These are phyloP conservation scores for Stenurella melanura DNA, from an alignment of 2,888 invertebrate species.

Conservation along the genomic window DNA sequence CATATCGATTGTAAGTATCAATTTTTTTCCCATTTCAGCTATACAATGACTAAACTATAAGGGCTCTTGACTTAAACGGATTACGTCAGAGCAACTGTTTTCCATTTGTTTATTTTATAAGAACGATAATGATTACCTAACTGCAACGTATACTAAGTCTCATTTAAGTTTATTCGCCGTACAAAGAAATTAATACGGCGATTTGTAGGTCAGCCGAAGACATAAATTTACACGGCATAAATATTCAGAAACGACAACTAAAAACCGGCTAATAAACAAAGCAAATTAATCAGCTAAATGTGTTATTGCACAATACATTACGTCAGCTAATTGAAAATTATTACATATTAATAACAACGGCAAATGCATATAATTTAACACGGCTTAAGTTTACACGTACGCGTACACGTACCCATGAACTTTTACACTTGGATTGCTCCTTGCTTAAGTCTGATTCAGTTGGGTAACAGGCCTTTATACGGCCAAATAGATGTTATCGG, in stretches of 20 bases:
- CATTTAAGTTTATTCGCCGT: constrained; percentile 9
- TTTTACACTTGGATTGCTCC: constrained; percentile 59
- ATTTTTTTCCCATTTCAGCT: no score
- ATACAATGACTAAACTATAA: not conserved
- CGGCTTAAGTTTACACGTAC: constrained; percentile 14
- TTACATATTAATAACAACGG: constrained; percentile 40
- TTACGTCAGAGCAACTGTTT: constrained; percentile 7
- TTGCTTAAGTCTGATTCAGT: constrained; percentile 56
- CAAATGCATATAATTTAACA: constrained; percentile 28
- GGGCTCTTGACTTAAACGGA: not conserved
- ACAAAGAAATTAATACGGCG: constrained; percentile 20
- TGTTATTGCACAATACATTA: constrained; percentile 35
- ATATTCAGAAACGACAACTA: constrained; percentile 27
- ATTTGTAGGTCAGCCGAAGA: constrained; percentile 32
- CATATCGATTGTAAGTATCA: no score
- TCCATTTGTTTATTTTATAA: constrained; percentile 3
- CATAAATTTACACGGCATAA: constrained; percentile 31
- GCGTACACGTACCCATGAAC: constrained; percentile 50
- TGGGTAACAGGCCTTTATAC: constrained; percentile 56
- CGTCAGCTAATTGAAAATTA: constrained; percentile 42
- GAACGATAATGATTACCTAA: not conserved
- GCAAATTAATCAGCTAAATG: constrained; percentile 37
- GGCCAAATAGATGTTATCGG: constrained; percentile 58
- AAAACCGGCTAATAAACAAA: constrained; percentile 40
- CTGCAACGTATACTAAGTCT: constrained; percentile 19